Base-by-base conservation (phyloP, 2,888 invertebrate species). In the Keiferia lycopersicella region DNA sequence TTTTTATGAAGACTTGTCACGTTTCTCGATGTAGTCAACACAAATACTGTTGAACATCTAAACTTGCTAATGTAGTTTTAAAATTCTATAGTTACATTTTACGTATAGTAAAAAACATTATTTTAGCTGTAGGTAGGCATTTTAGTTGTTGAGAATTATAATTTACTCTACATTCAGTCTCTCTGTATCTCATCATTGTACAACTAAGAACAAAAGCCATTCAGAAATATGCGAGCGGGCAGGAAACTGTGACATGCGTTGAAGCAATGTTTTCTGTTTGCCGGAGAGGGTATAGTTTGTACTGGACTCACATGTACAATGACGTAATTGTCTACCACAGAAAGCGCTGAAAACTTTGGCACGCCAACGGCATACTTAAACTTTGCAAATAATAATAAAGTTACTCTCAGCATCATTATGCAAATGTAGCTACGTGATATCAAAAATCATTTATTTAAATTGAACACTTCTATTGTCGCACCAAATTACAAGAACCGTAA, bases 161-260 rank as follows among this genome's bases (percentile, higher is more conserved):
- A 45, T 45, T 45, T 45, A 1, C 45, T 45, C 11, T 10, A 18
- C 20, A 20, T 51, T 51, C 2, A 20, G 20, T 51, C 22, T 51
- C 11, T 51, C 12, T n/a, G 45, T 45, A 80, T 78, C 80, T 74
- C 76, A 64, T 71, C 69, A 86, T 84, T 88, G 87, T 88, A 80
- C 72, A 80, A 80, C 77, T 83, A 88, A 89, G 91, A 90, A 91
- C 91, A 91, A 91, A 86, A 79, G 84, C 79, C 79, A 83, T 89
- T 90, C 88, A 91, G 87, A 82, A 84, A 83, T 85, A 84, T 83
- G 83, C 80, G 79, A 78, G 75, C 77, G 78, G 69, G 72, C 80
- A 80, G 86, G 85, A 85, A 86, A 80, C 80, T 79, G 79, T 86
- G 88, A 86, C 84, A 81, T 84, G 87, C 84, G 88, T 80, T 82